Base-by-base conservation (phyloP, 2,113 vertebrate species). In the Pelusios castaneus region DNA sequence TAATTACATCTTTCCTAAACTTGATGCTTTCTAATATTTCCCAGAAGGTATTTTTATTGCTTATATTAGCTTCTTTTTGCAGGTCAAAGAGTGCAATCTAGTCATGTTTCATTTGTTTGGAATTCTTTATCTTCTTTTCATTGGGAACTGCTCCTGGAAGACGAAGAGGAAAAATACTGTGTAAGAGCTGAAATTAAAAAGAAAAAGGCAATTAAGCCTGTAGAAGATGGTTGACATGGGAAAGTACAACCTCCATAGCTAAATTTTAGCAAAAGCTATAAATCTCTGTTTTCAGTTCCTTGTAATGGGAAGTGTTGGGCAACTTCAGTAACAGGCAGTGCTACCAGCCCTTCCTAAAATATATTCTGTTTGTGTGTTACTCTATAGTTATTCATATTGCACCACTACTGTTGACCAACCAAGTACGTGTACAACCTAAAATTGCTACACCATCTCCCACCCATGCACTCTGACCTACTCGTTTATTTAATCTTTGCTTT, bases 11-110 rank as follows among this genome's bases (percentile, higher is more conserved):
- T 90, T 80, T 80, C 77, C 81, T 77, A 77, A 85, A 10, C 24
- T 55, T 12, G 90, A 89, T 45, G 34, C 82, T 73, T 89, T 89
- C 67, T 85, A 93, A 82, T 45, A 56, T 92, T 94, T 91, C 91
- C 90, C 43, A 67, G 93, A 83, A 83, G 60, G 76, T 51, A 63
- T 27, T 91, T 87, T 83, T 83, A 13, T 21, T 84, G 25, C 0
- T 90, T 92, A 83, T 70, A 70, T 21, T 91, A 51, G 52, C 56
- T 91, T 88, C 3, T 54, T 82, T 52, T 49, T 82, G 80, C 70
- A 82, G 24, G 55, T 80, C 76, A 84, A 92, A 88, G 88, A 88
- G 73, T 24, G 19, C 91, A 88, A 79, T 92, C 55, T 73, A 67
- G 93, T 80, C 49, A 79, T 14, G 6, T 88, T 90, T 78, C 79